Percentiles rank a stretch among this genome's conserved stretches.
These are phyloP conservation scores for Acanthosoma haemorrhoidale DNA, from an alignment of 2,888 invertebrate species.

Conservation along the genomic window DNA sequence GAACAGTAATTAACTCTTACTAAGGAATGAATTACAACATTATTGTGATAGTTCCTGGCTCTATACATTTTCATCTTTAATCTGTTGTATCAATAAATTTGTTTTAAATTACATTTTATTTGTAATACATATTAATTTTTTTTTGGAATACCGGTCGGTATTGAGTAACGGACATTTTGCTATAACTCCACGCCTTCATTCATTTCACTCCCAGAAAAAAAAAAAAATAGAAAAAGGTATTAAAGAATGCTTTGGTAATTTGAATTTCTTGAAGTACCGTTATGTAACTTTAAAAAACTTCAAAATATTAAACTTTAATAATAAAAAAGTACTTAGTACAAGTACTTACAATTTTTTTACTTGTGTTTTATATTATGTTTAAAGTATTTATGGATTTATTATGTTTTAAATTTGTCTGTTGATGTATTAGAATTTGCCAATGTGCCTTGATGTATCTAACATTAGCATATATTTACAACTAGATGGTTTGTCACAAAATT, in stretches of 20 bases:
- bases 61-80: background rate
- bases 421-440: background rate
- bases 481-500: background rate
- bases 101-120: background rate
- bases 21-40: background rate
- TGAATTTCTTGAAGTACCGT: background rate
- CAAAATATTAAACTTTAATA: background rate
- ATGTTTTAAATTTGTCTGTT: background rate
- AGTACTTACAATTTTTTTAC: background rate
- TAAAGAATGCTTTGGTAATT: too few relatives aligned
- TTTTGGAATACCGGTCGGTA: background rate
- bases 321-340: background rate
- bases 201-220: too few relatives aligned
- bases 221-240: too few relatives aligned
- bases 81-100: background rate
- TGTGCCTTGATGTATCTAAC: background rate
- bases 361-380: background rate
- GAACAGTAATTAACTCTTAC: background rate
- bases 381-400: background rate
- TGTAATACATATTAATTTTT: too few relatives aligned
- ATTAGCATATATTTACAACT: background rate
- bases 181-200: too few relatives aligned
- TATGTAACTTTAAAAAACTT: background rate
- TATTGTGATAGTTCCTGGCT: background rate
- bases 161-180: too few relatives aligned